Evolutionary conservation across 2,888 invertebrate species (phyloP), one percentile per base, ranked within the genome.

Genomic region (Campaea margaritaria): DNA sequence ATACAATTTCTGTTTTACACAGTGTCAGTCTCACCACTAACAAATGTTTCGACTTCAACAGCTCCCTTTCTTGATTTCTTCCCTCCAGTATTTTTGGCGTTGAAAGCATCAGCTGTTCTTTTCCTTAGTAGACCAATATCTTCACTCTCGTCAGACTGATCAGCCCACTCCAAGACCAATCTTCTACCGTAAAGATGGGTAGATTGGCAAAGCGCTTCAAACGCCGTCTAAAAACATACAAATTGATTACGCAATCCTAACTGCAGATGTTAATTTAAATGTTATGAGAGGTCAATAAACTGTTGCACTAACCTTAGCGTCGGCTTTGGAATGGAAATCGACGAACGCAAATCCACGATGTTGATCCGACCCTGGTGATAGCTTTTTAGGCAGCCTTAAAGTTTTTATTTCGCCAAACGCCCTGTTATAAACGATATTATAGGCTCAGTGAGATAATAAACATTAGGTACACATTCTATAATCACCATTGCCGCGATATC

Each of bases 271-370:
- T 3, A 39, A 13, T 14, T 39, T 39, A 39, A 39, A 39, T 14
- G 39, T 13, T 3, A 39, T 15, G 42, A 21, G 14, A 58, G 44
- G 41, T 36, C 48, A 51, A 42, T 15, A 28, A 44, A 31, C 87
- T 42, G 15, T 51, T 55, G 45, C 21, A 52, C 62, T 46, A 52
- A 97, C 97, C 95, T 98, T 98, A 0, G 99, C 99, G 86, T 99
- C 98, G 67, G 96, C 95, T 80, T 96, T 96, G 0, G 96, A 95
- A 64, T 95, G 92, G 86, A 95, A 99, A 83, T 99, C 99, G 4
- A 99, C 96, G 84, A 99, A 99, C 8, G 96, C 98, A 88, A 99
- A 99, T 53, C 99, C 99, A 76, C 99, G 94, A 87, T 99, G 99
- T 69, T 95, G 94, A 57, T 96, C 96, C 4, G 95, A 93, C 0